A percentile compares a stretch with the other conserved stretches of the same genome.
phyloP scores from a whole-genome alignment of 2,113 vertebrate genomes.

The Xiphias gladius region DNA sequence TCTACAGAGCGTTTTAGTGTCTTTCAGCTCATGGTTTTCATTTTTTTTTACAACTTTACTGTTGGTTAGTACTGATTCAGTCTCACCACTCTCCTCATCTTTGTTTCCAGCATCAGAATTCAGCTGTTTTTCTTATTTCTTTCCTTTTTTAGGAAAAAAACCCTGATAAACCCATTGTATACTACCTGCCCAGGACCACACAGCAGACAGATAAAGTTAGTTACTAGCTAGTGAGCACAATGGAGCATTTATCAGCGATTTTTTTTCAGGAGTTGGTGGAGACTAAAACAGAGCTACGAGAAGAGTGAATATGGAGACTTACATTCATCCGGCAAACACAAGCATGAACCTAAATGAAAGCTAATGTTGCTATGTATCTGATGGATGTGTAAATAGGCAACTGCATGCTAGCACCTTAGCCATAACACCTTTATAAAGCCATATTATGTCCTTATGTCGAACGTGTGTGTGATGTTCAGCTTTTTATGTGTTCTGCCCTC shows the following conservation, averaged over 20 bases:
- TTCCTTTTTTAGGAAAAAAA: not conserved
- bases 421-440: too few relatives aligned
- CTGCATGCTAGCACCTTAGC: too few relatives aligned
- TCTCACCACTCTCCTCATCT: not conserved
- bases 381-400: too few relatives aligned
- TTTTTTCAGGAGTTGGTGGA: not conserved
- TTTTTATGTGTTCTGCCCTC: too few relatives aligned
- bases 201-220: too few relatives aligned
- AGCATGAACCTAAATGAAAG: not conserved
- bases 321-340: not conserved
- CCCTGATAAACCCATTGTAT: too few relatives aligned
- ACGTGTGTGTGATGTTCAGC: too few relatives aligned
- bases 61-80: not conserved
- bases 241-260: too few relatives aligned
- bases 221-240: too few relatives aligned
- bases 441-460: too few relatives aligned
- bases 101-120: not conserved
- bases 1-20: not conserved
- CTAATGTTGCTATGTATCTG: too few relatives aligned
- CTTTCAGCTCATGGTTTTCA: not conserved
- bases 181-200: too few relatives aligned
- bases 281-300: not conserved
- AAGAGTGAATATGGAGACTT: not conserved
- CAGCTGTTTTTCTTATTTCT: not conserved
- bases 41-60: not conserved